Evolutionary conservation across 1,140 invertebrate species (phyloP), one percentile per base, ranked within the genome.

Genomic region (Manduca sexta): DNA sequence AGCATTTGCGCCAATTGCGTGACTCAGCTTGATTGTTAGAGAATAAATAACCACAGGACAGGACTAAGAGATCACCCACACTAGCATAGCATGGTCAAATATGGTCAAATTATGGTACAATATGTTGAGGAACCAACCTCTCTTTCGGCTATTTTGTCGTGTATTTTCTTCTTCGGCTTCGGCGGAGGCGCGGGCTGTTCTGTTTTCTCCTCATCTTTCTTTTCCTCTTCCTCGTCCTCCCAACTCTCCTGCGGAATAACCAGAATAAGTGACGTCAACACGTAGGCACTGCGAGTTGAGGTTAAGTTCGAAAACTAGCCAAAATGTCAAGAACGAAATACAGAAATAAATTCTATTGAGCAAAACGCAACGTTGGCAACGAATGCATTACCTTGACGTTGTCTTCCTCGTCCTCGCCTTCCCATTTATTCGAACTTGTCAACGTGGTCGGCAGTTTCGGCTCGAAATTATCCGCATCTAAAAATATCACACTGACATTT

Each of bases 401-500:
- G 47, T 94, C 93, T 50, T 93, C 93, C 63, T 94, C 94, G 75
- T 96, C 95, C 77, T 96, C 94, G 45, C 94, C 94, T 78, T 94
- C 93, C 94, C 94, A 96, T 89, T 93, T 94, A 81, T 94, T 93
- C 37, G 83, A 80, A 53, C 62, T 64, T 49, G 83, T 75, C 81
- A 84, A 78, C 77, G 81, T 84, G 75, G 81, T 82, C 62, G 79
- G 78, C 45, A 85, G 70, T 78, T 83, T 81, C 45, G 82, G 86
- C 69, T 86, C 86, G 69, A 87, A 87, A 67, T 86, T 84, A 67
- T 87, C 86, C 49, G 83, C 81, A 71, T 86, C 86, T 87, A 69
- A 13, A 83, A 68, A 64, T 61, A 73, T 44, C 51, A 60, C 48
- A 31, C 49, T 53, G 55, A 64, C 50, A 60, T 66, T 45, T 12